Conservation (phyloP, 2,888 invertebrate genomes). For the Metalampra italica region DNA sequence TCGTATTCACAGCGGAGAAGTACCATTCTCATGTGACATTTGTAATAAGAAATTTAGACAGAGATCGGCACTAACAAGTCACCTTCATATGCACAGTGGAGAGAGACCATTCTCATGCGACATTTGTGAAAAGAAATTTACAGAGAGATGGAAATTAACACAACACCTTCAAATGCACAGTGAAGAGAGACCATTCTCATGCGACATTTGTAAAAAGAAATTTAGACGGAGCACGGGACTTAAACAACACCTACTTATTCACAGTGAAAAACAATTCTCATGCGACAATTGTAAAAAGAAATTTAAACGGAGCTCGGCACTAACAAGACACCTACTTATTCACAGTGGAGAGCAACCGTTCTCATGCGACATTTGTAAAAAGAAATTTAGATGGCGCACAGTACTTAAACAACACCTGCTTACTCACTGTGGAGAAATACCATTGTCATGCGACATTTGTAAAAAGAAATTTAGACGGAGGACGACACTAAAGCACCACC, state of each 20-base stretch:
- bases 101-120: no score
- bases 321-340: not conserved
- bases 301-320: not conserved
- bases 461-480: not conserved
- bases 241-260: no score
- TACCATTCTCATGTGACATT: no score
- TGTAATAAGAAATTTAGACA: no score
- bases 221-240: not conserved
- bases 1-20: no score
- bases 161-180: not conserved
- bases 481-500: not conserved
- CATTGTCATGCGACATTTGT: not conserved
- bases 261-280: not conserved
- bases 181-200: not conserved
- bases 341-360: not conserved
- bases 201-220: not conserved
- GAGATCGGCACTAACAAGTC: no score
- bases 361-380: not conserved
- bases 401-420: not conserved
- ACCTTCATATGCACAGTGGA: no score
- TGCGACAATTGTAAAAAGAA: not conserved
- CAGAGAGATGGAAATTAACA: not conserved
- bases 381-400: not conserved
- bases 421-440: not conserved
- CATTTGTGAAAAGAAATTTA: not conserved